Base-by-base conservation (phyloP, 2,113 vertebrate species). In the Corydoras sp. region DNA sequence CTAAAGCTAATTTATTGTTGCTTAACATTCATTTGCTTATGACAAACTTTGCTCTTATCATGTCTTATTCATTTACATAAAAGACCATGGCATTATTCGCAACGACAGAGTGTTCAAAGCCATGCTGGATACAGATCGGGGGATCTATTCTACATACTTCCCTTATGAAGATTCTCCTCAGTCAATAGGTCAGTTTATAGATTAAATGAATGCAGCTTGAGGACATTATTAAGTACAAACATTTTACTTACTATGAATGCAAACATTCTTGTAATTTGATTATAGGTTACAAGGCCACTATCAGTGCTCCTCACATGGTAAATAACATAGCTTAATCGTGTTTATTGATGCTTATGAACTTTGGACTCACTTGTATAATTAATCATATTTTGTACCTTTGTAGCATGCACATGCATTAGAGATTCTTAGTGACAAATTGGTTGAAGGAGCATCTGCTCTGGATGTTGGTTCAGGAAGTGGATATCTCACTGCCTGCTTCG, bases 291-390 rank as follows among this genome's bases (percentile, higher is more conserved):
- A 91, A 90, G 78, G 93, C 94, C 12, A 96, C 93, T 3, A 95
- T 96, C 86, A 95, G 94, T 14, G 94, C 94, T 8, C 93, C 94
- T 0, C 94, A 95, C 71, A 94, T 96, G 94, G 94, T 95, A 86
- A 90, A 92, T 75, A 58, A 58, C 18, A 8, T 4, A 32, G 53
- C 9, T 4, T 13, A 55, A 13, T 55, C 14, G 53, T 4, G 10
- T 55, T 50, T 9, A 9, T 50, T 11, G 11, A 11, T 50, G 2
- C 49, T 50, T 50, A 50, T 50, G 7, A 50, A 53, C 10, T 43
- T 43, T 43, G 35, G 35, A 43, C 4, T 43, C 35, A 43, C 1
- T 43, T 43, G 7, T 43, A 43, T 15, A n/a, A n/a, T 48, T 48
- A 29, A 15, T 56, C 29, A 24, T 18, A 3, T 7, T 62, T 48